A percentile compares a stretch with the other conserved stretches of the same genome.
Evolutionary conservation across 2,113 vertebrate species (phyloP).

Genomic region (Tetrax tetrax): DNA sequence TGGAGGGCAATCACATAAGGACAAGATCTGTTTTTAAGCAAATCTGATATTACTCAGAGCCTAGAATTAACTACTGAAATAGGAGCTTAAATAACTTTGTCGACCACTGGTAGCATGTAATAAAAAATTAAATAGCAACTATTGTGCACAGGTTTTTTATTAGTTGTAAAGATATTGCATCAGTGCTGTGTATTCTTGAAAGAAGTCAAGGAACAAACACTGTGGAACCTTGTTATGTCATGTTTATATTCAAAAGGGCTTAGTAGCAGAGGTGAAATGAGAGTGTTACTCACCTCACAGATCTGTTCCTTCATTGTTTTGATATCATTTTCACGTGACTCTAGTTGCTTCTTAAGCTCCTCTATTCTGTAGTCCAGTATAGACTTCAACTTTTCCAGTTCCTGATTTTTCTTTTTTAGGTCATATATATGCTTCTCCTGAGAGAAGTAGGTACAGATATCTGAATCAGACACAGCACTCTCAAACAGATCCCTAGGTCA

Average conservation of each 20-base stretch:
- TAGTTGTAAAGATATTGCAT: background rate
- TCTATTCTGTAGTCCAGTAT: slow-evolving; percentile 84
- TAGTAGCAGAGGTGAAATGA: background rate
- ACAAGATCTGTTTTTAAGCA: background rate
- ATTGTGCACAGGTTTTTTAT: background rate
- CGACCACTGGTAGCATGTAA: background rate
- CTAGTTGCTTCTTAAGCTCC: slow-evolving; percentile 84
- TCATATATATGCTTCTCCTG: slow-evolving; percentile 86
- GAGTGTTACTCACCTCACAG: slow-evolving; percentile 74
- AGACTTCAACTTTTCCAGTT: slow-evolving; percentile 88
- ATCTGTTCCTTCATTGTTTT: slow-evolving; percentile 83
- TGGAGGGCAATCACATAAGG: background rate
- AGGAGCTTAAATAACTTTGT: background rate
- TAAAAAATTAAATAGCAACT: background rate
- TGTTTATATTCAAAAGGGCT: background rate
- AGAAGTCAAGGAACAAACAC: background rate
- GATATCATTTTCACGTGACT: slow-evolving; percentile 84
- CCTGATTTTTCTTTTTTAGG: slow-evolving; percentile 87
- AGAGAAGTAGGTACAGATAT: background rate
- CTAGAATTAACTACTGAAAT: background rate
- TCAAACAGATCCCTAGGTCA: background rate
- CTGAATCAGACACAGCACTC: background rate
- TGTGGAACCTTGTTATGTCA: background rate
- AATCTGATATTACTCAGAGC: background rate
- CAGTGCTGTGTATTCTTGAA: background rate